Evolutionary conservation across 2,797 vertebrate genomes (phyloP).

Genomic region (Graptemys geographica): DNA sequence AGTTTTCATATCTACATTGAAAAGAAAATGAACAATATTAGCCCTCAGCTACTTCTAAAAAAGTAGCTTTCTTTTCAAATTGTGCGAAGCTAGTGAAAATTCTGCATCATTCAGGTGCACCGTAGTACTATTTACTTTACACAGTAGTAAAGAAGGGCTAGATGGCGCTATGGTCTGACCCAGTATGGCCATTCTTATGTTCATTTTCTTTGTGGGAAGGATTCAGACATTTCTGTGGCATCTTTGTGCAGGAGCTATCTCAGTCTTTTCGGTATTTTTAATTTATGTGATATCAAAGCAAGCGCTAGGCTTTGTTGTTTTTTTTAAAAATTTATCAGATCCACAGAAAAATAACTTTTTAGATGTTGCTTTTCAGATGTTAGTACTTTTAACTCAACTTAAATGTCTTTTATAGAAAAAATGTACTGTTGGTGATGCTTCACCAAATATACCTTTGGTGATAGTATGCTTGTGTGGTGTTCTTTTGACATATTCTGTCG

Average conservation of each 20-base stretch:
- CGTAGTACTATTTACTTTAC: background rate
- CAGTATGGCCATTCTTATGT: background rate
- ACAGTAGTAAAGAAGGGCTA: too few species aligned
- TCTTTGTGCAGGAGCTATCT: background rate
- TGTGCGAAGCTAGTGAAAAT: accelerated
- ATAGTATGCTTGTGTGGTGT: background rate
- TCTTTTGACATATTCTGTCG: background rate
- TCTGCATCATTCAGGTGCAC: background rate
- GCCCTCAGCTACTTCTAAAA: background rate
- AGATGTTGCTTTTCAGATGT: background rate
- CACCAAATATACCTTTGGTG: background rate
- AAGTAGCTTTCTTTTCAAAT: background rate
- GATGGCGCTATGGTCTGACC: too few species aligned
- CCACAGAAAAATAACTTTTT: background rate
- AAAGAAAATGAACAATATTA: background rate
- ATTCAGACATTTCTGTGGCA: background rate
- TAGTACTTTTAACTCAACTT: background rate
- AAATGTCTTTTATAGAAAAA: background rate
- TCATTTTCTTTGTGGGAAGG: background rate
- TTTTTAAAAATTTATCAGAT: background rate
- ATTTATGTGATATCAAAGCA: background rate
- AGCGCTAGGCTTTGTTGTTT: background rate
- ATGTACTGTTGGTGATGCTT: background rate
- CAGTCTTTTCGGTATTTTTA: background rate
- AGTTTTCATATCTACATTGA: background rate